Conservation (phyloP, 2,797 vertebrate genomes). For the Psittacula derbiana region DNA sequence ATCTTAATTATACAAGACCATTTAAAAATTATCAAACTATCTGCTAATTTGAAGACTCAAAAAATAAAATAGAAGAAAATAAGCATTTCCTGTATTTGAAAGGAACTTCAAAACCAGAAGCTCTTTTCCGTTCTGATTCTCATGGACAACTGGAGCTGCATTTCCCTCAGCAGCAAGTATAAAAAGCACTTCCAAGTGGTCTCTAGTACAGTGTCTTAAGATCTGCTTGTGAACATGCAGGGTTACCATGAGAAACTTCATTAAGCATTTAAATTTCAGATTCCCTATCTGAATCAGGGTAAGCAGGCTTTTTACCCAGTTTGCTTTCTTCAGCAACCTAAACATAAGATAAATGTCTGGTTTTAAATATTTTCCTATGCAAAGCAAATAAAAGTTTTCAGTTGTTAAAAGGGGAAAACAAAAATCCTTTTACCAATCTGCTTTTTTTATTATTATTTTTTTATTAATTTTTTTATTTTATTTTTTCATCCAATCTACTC, state of each 20-base stretch:
- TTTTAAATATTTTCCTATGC: not conserved
- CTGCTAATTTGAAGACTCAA: not conserved
- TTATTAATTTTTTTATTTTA: not conserved
- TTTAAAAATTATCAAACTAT: not conserved
- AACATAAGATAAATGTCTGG: not conserved
- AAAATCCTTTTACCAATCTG: not conserved
- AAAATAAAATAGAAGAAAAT: not conserved
- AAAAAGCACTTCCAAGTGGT: not conserved
- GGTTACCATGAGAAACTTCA: not conserved
- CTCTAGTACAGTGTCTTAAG: not conserved
- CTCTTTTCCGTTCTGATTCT: not conserved
- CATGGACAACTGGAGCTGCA: not conserved
- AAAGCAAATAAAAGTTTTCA: not conserved
- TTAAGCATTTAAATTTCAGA: not conserved
- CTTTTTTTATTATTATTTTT: not conserved
- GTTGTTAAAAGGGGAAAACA: not conserved
- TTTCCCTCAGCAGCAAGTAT: not conserved
- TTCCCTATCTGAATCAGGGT: not conserved
- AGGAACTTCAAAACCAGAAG: not conserved
- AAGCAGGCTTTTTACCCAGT: not conserved
- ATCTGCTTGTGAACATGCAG: not conserved
- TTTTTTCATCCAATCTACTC: not conserved
- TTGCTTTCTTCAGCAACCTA: not conserved
- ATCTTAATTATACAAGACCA: not conserved
- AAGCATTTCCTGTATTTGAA: not conserved